These are phyloP conservation scores for Synergus itoensis DNA, from an alignment of 2,888 invertebrate species.

Conservation along the genomic window DNA sequence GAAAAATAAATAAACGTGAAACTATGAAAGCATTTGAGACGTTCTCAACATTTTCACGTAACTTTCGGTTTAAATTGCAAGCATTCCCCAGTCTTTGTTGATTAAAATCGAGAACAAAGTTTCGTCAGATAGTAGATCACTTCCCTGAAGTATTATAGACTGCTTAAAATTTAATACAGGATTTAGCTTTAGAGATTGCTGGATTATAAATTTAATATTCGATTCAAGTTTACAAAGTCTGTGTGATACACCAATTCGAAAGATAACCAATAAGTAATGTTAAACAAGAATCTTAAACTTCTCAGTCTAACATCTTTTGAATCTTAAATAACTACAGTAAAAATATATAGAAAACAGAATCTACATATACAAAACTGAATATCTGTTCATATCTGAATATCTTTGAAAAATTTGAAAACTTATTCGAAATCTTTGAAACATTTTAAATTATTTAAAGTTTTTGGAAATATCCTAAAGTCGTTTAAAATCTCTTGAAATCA, in stretches of 20 bases:
- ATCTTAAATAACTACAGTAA: too few relatives aligned
- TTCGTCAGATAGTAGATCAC: neutral
- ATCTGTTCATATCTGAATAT: too few relatives aligned
- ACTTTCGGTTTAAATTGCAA: neutral
- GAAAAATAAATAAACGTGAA: neutral
- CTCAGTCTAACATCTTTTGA: too few relatives aligned
- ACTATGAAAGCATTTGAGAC: neutral
- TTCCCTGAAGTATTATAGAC: conserved; percentile 1
- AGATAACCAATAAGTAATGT: neutral
- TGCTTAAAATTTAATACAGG: conserved; percentile 3
- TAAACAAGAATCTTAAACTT: neutral
- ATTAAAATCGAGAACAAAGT: neutral
- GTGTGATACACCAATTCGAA: neutral
- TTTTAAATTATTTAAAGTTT: too few relatives aligned
- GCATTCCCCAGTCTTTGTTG: neutral
- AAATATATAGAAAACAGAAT: too few relatives aligned
- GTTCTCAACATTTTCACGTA: neutral
- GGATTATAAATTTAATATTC: neutral
- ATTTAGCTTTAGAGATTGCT: neutral
- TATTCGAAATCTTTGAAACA: too few relatives aligned
- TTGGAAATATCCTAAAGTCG: too few relatives aligned
- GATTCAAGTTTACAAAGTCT: conserved; percentile 2
- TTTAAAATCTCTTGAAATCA: too few relatives aligned
- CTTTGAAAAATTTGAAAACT: too few relatives aligned
- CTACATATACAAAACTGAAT: too few relatives aligned